Base-by-base conservation (phyloP, 92 coral and sea anemone genomes). In the Zoanthus sociatus region DNA sequence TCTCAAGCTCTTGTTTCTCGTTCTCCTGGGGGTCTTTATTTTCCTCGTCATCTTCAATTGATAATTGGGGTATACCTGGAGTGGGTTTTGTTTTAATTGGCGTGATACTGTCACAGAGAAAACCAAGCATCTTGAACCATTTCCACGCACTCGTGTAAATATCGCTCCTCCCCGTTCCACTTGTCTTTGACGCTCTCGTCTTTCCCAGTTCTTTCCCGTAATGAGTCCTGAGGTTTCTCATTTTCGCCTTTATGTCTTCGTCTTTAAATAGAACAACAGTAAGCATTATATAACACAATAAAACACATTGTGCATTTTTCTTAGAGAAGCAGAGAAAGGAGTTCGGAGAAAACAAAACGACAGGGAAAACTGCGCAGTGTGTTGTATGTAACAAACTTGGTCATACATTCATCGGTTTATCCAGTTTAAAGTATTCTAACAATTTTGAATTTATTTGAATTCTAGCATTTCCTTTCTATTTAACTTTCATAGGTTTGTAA, bases 181-280 rank as follows among this genome's bases (percentile, higher is more conserved):
- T 85, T 46, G 69, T 82, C 42, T 78, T 84, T 14, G 90, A 79
- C 20, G 92, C 87, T 82, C 76, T 89, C 14, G 71, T 87, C 72
- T 93, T 91, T 82, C 96, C 93, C 15, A 91, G 73, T 71, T 93
- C 96, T 86, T 93, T 93, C 67, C 92, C 90, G 50, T 93, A 93
- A 26, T 93, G 93, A 9, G 93, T 91, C 68, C 96, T 90, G 56
- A 93, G 86, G 77, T 93, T 93, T 26, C 58, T 53, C 58, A 53
- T 53, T 53, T 53, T 53, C 74, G 86, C 91, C 53, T 89, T 89
- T 20, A 93, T 88, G 79, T 93, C 96, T 86, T 90, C 91, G 71
- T 92, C 94, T 93, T 50, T 51, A 91, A 79, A 64, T 54, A 68
- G 15, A 64, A 48, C 66, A 81, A 77, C 82, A 77, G 82, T 42